Percentiles rank a stretch among this genome's conserved stretches.
Evolutionary conservation across 2,797 vertebrate genomes (phyloP).

Genomic region (Okamejei kenojei): DNA sequence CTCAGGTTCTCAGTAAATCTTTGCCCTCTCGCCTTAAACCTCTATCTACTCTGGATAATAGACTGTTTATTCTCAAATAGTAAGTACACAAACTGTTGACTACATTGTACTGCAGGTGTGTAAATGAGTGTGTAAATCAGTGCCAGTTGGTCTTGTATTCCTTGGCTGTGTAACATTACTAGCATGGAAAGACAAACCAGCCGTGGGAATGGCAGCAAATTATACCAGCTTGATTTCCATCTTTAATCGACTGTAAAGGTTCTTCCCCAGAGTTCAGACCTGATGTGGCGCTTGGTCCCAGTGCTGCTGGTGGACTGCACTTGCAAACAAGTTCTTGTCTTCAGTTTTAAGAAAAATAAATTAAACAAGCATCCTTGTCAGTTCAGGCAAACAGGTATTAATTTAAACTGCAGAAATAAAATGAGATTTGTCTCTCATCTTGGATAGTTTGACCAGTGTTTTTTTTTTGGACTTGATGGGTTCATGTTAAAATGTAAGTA

Average conservation of each 20-base stretch:
- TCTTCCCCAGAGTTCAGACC: neutral
- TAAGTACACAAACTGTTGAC: neutral
- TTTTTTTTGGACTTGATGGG: neutral
- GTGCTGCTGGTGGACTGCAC: neutral
- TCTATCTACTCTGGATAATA: too few species aligned
- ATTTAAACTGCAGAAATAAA: constrained; percentile 33
- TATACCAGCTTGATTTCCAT: neutral
- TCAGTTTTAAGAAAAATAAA: constrained; percentile 31
- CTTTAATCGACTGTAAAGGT: neutral
- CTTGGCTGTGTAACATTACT: neutral
- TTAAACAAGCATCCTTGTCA: constrained; percentile 13
- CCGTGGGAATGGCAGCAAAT: constrained; percentile 10
- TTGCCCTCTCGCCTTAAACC: too few species aligned
- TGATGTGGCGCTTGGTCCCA: neutral
- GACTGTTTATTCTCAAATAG: too few species aligned
- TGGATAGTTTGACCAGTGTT: neutral
- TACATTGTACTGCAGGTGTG: neutral
- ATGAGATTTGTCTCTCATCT: constrained; percentile 32
- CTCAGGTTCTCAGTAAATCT: too few species aligned
- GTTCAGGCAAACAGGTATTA: constrained; percentile 32
- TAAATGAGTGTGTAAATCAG: neutral
- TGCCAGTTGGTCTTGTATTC: neutral
- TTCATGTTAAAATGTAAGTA: neutral
- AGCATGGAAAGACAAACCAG: neutral
- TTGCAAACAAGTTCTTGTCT: neutral